Evolutionary conservation across 2,797 vertebrate genomes (phyloP).

Genomic region (Darevskia nairensis): DNA sequence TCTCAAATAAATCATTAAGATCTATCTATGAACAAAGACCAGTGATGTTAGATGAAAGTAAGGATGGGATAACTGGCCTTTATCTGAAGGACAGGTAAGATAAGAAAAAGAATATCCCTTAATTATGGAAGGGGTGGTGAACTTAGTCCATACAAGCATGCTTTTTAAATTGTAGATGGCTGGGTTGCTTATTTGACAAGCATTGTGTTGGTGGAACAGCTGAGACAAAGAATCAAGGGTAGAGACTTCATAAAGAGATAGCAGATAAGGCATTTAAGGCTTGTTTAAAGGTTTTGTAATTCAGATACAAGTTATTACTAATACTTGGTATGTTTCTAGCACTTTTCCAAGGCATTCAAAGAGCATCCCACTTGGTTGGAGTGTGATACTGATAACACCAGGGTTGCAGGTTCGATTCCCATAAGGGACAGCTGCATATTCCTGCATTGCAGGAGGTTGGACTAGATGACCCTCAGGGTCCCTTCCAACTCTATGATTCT

Average conservation of each 20-base stretch:
- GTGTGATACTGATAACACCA: too few species aligned
- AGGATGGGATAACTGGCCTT: conserved; percentile 1
- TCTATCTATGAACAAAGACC: conserved; percentile 13
- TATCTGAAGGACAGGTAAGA: conserved; percentile 19
- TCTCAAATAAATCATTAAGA: conserved; percentile 7
- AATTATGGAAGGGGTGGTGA: background rate
- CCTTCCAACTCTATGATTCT: too few species aligned
- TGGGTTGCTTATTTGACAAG: conserved; percentile 8
- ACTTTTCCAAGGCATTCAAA: background rate
- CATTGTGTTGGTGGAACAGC: conserved; percentile 9
- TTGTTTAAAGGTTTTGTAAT: background rate
- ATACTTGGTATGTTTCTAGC: background rate
- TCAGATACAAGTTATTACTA: background rate
- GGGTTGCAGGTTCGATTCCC: too few species aligned
- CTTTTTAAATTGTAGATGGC: background rate
- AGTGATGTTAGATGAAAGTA: background rate
- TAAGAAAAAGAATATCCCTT: conserved; percentile 17
- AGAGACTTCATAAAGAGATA: conserved; percentile 7
- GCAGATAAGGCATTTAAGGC: background rate
- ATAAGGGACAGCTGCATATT: too few species aligned
- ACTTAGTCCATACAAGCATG: background rate
- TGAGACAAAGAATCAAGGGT: conserved; percentile 8
- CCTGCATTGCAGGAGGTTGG: too few species aligned
- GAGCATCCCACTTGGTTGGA: background rate
- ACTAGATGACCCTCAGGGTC: too few species aligned